These are phyloP conservation scores for Phylloscopus collybita DNA, from an alignment of 2,797 vertebrate species.

Conservation along the genomic window DNA sequence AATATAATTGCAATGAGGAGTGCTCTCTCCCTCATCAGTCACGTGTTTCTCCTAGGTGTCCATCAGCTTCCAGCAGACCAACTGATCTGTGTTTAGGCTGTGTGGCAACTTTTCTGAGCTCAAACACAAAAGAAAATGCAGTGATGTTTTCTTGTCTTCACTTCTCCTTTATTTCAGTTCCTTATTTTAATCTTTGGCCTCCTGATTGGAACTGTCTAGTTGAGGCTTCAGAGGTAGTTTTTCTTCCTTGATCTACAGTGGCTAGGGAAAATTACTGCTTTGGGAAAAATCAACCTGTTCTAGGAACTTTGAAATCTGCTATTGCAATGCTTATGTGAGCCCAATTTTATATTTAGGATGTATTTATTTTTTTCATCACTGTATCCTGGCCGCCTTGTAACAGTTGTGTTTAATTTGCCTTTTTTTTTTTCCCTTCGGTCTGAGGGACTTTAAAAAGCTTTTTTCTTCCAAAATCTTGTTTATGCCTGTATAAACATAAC, in stretches of 20 bases:
- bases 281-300: not conserved
- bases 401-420: not conserved
- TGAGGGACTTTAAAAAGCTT: not conserved
- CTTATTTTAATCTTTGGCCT: not conserved
- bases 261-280: not conserved
- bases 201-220: not conserved
- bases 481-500: not conserved
- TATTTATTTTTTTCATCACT: not conserved
- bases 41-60: not conserved
- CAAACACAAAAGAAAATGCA: not conserved
- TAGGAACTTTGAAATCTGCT: not conserved
- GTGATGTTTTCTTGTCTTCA: not conserved
- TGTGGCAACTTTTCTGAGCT: not conserved
- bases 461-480: not conserved
- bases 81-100: not conserved
- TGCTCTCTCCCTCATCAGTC: not conserved
- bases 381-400: not conserved
- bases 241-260: not conserved
- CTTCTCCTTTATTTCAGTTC: not conserved
- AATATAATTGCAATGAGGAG: not conserved
- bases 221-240: not conserved
- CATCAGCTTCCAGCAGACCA: not conserved
- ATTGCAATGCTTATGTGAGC: not conserved
- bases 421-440: not conserved
- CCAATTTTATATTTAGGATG: not conserved